Evolutionary conservation across 2,113 vertebrate genomes (phyloP), one percentile per base, ranked within the genome.

Genomic region (Panurus biarmicus): DNA sequence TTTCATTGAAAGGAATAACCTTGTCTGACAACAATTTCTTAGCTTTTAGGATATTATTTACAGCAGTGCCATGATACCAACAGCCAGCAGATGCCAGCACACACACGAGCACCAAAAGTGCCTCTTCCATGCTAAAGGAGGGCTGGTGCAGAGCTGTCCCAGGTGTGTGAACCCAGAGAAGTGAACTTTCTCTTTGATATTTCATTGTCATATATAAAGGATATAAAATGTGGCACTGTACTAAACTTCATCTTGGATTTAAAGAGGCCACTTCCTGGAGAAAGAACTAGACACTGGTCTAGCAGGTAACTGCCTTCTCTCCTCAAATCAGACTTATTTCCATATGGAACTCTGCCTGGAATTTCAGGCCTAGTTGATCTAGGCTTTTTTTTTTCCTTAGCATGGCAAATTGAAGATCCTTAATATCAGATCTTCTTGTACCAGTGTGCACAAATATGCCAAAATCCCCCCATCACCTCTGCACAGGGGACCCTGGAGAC

Each of bases 41-140:
- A 42, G 20, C 33, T 14, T 76, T 81, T 12, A 5, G 11, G 21
- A 29, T 10, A 29, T 29, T 38, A 72, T 83, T 71, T 67, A 54
- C 38, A 35, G 48, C 11, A 19, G 44, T 89, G 92, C 56, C 58
- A n/a, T 87, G 65, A 80, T 22, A 15, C 66, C 38, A 36, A 22
- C 7, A 50, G 69, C 96, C 97, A 95, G 73, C 69, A 82, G 92
- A 50, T 96, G 92, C 64, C 95, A 93, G 89, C 92, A 89, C 22
- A 73, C 33, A 71, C 22, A 25, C 12, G 3, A 35, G 58, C 58
- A 53, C 58, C 35, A 22, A 1, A 20, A 50, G n/a, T 5, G 61
- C n/a, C 35, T 44, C 22, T 3, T 73, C 2, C 6, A 2, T 3
- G 25, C 48, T 36, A 1, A 50, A 73, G 25, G 31, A 26, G 24